Evolutionary conservation across 1,140 invertebrate species (phyloP), one percentile per base, ranked within the genome.

Genomic region (Pygmarrhopalites habei): DNA sequence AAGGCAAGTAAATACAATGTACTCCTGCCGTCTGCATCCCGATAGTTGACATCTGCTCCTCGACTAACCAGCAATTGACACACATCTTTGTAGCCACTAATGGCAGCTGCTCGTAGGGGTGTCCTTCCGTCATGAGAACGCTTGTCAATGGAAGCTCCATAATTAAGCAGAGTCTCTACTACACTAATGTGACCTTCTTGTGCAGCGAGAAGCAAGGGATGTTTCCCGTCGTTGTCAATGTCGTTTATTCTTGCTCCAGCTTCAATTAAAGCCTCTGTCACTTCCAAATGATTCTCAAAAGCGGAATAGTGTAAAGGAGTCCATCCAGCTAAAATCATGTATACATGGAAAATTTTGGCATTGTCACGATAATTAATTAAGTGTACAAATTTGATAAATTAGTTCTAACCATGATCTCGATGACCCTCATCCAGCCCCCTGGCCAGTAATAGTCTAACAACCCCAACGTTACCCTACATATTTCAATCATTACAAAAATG

Each of bases 51-150:
- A 75, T 94, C 89, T n/a, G 89, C 89, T 52, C 87, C 88, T 62
- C 86, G 81, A 53, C 81, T 77, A 23, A 90, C 73, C 39, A 94
- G 76, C 41, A 85, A 80, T 66, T 71, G 47, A 12, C 26, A 19
- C 26, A 71, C 53, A 58, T 68, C 78, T 72, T 87, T 85, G 75
- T 95, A 91, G 0, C 90, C 87, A 75, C 91, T 89, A 2, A 92
- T 74, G 14, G 90, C 88, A 28, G 90, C 90, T 44, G 92, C 81
- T 77, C 93, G 83, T n/a, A 97, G 79, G n/a, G 94, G 90, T 4
- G 92, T 95, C 77, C 92, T 92, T 4, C 92, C 92, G 77, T 96
- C 92, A 74, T 95, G 90, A 26, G 92, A 90, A 55, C 86, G 82
- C 72, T 93, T 90, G 77, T 96, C 89, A 4, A 93, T 86, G 5